Evolutionary conservation across 2,113 vertebrate species (phyloP).

Genomic region (Strigops habroptila): DNA sequence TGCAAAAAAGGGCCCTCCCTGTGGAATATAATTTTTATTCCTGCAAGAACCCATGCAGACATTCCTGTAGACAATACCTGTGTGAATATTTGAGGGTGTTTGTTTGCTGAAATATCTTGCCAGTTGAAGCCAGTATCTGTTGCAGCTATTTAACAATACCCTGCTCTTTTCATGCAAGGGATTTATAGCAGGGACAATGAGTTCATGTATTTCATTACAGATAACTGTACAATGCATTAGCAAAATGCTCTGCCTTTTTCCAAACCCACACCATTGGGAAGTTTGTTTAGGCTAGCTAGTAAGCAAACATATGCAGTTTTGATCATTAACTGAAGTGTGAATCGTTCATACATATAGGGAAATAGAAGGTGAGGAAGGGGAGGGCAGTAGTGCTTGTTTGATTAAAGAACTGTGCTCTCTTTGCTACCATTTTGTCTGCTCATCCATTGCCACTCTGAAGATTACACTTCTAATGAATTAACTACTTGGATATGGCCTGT

Average conservation of each 20-base stretch:
- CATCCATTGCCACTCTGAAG: not conserved
- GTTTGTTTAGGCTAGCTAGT: not conserved
- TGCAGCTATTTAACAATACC: not conserved
- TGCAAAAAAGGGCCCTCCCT: not conserved
- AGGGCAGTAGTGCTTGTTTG: not conserved
- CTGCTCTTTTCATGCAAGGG: not conserved
- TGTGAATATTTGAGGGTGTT: not conserved
- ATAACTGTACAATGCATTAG: not conserved
- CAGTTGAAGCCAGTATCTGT: not conserved
- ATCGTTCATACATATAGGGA: not conserved
- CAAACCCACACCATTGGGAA: not conserved
- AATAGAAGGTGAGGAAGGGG: not conserved
- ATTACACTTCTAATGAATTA: conserved; percentile 40
- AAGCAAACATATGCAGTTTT: not conserved
- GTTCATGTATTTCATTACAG: not conserved
- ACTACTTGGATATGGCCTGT: conserved; percentile 19
- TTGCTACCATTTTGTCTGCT: conserved; percentile 5
- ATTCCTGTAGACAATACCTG: not conserved
- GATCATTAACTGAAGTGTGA: not conserved
- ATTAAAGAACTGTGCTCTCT: not conserved
- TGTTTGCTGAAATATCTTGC: not conserved
- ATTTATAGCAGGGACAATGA: not conserved
- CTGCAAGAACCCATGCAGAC: not conserved
- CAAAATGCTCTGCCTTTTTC: not conserved
- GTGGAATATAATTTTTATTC: not conserved